Base-by-base conservation (phyloP, 2,797 vertebrate species). In the Lacerta viridis region DNA sequence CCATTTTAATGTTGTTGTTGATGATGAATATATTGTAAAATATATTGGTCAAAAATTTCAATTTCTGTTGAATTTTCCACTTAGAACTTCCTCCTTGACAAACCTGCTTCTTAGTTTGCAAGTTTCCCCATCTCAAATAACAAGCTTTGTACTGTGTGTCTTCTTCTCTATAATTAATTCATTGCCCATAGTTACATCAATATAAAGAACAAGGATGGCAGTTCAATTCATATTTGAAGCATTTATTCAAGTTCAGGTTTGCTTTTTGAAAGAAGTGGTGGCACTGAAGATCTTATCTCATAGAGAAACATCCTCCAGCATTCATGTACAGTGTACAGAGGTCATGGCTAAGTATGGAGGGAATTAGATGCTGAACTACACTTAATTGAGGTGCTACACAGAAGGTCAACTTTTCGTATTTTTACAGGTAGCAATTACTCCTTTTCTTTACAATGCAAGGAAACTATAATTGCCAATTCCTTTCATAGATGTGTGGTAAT, bases 211-310 rank as follows among this genome's bases (percentile, higher is more conserved):
- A 41, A 18, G 46, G 69, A 8, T 41, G 17, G 2, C 33, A 17
- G 8, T 64, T 75, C 25, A 55, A 61, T 81, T 43, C 78, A 64
- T 87, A 13, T 2, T 25, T 41, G 71, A 61, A 66, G 25, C 27
- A 61, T n/a, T 29, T 85, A 41, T 61, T 85, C 36, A 41, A 50
- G 25, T 64, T 29, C 50, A 76, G 76, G 55, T 64, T 64, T 61
- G 50, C 71, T 29, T 87, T 76, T 33, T 82, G 86, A 87, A 82
- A 46, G 55, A 82, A 82, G 39, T 33, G n/a, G 39, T 43, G n/a
- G 25, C 17, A 82, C 15, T 41, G 41, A 82, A 13, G n/a, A 50
- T 72, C 36, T 81, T 43, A 72, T 71, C 39, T 33, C 50, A 74
- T 27, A 39, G 39, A 13, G 59, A 46, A 82, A 83, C 6, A 43